Percentiles rank a stretch among this genome's conserved stretches.
These are phyloP conservation scores for Antheraea mylitta DNA, from an alignment of 1,140 invertebrate species.

Conservation along the genomic window DNA sequence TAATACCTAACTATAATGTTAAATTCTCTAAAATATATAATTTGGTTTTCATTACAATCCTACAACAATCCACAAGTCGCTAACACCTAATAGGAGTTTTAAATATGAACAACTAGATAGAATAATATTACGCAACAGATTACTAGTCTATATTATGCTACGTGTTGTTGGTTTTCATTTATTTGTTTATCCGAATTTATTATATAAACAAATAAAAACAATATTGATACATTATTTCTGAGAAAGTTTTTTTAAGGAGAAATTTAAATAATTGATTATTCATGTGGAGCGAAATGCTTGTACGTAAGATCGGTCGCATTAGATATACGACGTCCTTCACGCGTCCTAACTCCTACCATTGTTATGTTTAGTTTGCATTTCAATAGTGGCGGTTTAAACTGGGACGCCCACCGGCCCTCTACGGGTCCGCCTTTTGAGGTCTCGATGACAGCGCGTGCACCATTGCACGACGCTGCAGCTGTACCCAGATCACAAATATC, in stretches of 20 bases:
- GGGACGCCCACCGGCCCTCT: slow-evolving; percentile 50
- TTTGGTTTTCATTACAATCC: slow-evolving; percentile 76
- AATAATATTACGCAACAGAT: slow-evolving; percentile 77
- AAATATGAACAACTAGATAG: slow-evolving; percentile 77
- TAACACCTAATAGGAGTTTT: slow-evolving; percentile 77
- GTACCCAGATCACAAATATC: not conserved
- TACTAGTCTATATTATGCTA: slow-evolving; percentile 52
- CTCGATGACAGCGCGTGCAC: slow-evolving; percentile 40
- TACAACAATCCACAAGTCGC: slow-evolving; percentile 73
- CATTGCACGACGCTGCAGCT: slow-evolving; percentile 6
- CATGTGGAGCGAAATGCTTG: slow-evolving; percentile 71
- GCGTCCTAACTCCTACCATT: slow-evolving; percentile 76
- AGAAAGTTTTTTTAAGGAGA: slow-evolving; percentile 64
- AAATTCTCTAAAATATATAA: slow-evolving; percentile 78
- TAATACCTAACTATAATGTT: slow-evolving; percentile 69
- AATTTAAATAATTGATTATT: slow-evolving; percentile 77
- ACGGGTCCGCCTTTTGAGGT: slow-evolving; percentile 46
- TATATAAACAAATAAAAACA: slow-evolving; percentile 26
- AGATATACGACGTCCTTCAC: slow-evolving; percentile 76
- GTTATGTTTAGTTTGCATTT: slow-evolving; percentile 71
- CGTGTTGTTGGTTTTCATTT: slow-evolving; percentile 50
- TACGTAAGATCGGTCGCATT: slow-evolving; percentile 67
- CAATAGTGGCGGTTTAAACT: slow-evolving; percentile 59
- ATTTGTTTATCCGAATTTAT: slow-evolving; percentile 25
- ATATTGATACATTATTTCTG: slow-evolving; percentile 41